Conservation (phyloP, 2,113 vertebrate species). For the Ciconia maguari region DNA sequence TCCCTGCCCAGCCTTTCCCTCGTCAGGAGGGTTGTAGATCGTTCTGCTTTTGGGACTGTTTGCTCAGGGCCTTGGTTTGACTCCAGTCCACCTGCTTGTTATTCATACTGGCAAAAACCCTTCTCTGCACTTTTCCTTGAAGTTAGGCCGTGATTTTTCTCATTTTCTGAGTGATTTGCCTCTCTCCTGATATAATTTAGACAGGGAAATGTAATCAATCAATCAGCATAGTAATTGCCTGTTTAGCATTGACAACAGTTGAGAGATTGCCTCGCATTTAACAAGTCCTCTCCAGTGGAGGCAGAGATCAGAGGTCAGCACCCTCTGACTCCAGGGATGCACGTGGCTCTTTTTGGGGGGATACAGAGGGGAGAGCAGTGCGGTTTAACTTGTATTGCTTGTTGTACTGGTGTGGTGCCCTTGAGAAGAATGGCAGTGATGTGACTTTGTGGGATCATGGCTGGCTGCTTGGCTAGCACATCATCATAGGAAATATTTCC, state of each 20-base stretch:
- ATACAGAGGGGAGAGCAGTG: not conserved
- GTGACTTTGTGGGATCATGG: not conserved
- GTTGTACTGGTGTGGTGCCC: not conserved
- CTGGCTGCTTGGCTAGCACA: not conserved
- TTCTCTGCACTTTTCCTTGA: not conserved
- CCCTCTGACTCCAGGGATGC: not conserved
- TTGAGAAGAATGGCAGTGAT: not conserved
- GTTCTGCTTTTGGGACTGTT: not conserved
- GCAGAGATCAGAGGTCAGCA: not conserved
- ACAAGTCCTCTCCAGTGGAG: not conserved
- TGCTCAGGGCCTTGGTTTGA: not conserved
- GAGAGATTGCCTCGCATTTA: constrained; percentile 31
- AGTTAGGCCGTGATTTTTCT: constrained; percentile 17
- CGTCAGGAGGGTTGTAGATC: not conserved
- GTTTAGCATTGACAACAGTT: constrained; percentile 2
- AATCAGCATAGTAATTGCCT: constrained; percentile 57
- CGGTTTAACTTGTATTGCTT: not conserved
- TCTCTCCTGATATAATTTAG: constrained; percentile 22
- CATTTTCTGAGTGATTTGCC: not conserved
- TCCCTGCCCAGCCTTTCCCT: not conserved
- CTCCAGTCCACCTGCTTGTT: not conserved
- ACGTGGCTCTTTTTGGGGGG: not conserved
- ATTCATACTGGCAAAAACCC: not conserved
- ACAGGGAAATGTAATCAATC: constrained; percentile 55
- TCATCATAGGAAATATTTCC: not conserved